Conservation (phyloP, 2,113 vertebrate genomes). For the Anser cygnoides region DNA sequence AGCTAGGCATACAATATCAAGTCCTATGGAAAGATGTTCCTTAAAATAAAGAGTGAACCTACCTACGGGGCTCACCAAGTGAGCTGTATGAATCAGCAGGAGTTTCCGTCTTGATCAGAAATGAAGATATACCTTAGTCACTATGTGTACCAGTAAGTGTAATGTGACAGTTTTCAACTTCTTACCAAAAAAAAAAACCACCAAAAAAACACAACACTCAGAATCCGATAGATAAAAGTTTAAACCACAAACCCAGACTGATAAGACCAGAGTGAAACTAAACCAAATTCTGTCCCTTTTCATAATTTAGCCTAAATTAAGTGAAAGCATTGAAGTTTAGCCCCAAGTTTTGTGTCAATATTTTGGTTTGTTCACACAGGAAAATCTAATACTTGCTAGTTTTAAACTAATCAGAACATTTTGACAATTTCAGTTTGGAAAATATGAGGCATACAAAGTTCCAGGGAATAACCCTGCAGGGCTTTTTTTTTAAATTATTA, state of each 20-base stretch:
- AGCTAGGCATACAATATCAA: too few relatives aligned
- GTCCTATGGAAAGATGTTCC: not conserved
- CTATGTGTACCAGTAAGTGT: not conserved
- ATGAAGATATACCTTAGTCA: not conserved
- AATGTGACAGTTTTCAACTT: not conserved
- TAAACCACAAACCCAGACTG: not conserved
- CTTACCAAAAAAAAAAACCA: not conserved
- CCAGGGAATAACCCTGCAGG: not conserved
- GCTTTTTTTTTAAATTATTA: not conserved
- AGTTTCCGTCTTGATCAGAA: not conserved
- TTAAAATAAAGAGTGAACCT: not conserved
- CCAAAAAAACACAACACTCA: not conserved
- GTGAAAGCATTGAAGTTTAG: not conserved
- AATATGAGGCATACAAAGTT: not conserved
- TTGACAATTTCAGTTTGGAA: slow-evolving; percentile 38
- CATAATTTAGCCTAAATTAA: not conserved
- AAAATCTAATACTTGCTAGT: not conserved
- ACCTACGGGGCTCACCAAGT: not conserved
- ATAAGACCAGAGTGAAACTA: not conserved
- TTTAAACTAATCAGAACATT: slow-evolving; percentile 16
- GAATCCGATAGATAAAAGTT: not conserved
- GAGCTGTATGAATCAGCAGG: not conserved
- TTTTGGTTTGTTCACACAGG: not conserved
- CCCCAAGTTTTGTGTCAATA: not conserved
- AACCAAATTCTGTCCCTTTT: not conserved